These are phyloP conservation scores for Epirrhoe alternata DNA, from an alignment of 2,888 invertebrate species.

Conservation along the genomic window DNA sequence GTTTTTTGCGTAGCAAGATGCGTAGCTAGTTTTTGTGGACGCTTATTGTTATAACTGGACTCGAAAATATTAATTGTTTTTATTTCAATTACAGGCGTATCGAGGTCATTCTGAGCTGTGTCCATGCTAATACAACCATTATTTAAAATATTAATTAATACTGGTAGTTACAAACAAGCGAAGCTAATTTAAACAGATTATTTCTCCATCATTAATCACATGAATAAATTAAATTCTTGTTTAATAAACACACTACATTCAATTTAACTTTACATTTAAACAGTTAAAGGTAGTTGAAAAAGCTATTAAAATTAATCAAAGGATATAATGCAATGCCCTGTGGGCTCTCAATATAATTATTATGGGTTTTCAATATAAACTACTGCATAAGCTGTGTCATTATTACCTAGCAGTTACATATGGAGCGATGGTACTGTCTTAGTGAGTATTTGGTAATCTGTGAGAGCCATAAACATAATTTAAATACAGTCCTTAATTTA, in stretches of 20 bases:
- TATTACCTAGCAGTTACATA: conserved; percentile 9
- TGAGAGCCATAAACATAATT: conserved; percentile 35
- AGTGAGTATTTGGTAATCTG: conserved; percentile 26
- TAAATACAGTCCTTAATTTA: conserved; percentile 38
- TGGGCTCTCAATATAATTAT: conserved; percentile 17
- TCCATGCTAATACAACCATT: conserved; percentile 18
- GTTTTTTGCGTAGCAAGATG: conserved; percentile 19
- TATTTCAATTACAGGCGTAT: conserved; percentile 4
- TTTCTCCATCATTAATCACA: conserved; percentile 30
- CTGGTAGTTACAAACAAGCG: conserved; percentile 13
- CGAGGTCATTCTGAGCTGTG: conserved; percentile 24
- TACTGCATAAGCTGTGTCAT: conserved; percentile 11
- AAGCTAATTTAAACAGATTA: conserved; percentile 26
- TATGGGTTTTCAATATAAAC: conserved; percentile 6
- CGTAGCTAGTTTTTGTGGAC: background rate
- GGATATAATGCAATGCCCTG: conserved; percentile 35
- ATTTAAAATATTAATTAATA: conserved; percentile 24
- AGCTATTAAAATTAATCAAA: conserved; percentile 40
- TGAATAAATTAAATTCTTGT: conserved; percentile 21
- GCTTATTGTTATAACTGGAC: conserved; percentile 22
- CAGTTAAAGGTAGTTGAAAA: conserved; percentile 31
- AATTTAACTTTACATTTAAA: conserved; percentile 30
- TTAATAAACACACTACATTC: conserved; percentile 27
- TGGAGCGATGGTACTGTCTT: conserved; percentile 6
- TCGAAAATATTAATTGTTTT: conserved; percentile 2